Base-by-base conservation (phyloP, 2,113 vertebrate genomes). In the Laticauda laticaudata region DNA sequence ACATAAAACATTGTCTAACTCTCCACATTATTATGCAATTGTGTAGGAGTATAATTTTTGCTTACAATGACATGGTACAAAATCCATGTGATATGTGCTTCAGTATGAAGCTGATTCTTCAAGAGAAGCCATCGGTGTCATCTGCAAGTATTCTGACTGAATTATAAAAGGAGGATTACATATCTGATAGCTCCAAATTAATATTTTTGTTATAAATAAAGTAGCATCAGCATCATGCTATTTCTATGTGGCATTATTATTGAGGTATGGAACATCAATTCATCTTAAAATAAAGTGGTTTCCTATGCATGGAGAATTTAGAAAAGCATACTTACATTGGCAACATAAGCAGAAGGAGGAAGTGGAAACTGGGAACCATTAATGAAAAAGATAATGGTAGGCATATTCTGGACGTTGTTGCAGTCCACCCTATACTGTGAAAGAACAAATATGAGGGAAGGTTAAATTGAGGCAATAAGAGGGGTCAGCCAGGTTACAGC, bases 371-470 rank as follows among this genome's bases (percentile, higher is more conserved):
- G 64, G 0, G 91, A 0, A n/a, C 97, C 95, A 0, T 75, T 95
- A 90, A 97, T 97, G 95, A 59, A 0, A 3, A 98, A 97, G 88
- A 95, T 95, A 94, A 97, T 92, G 85, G 94, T 51, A 53, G 97
- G 95, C 96, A 97, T 20, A 94, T 5, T 91, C 86, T 94, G 85
- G 21, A 96, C 0, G 1, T 81, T 9, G 0, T 0, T 57, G 75
- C 97, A 98, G 59, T 96, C 64, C 45, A 98, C 96, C 0, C 91
- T 91, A 0, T 94, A 96, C 97, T 98, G 93, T 6, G 93, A 90
- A 95, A 69, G 55, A 88, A 95, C 26, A 53, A 90, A 21, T 59
- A 43, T 43, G 88, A 55, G 21, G 86, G 29, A 39, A 91, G 14
- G 34, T 48, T n/a, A 34, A 56, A 81, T 21, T 39, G 69, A 81